A percentile compares a stretch with the other conserved stretches of the same genome.
phyloP scores from a whole-genome alignment of 2,113 vertebrate genomes.

The zebrafish (Danio rerio) region GRCz12tu NC_133198.1:20340501-20341000 shows the following conservation, averaged over 20 bases:
- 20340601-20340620: not conserved
- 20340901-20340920: not conserved
- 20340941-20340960: too few relatives aligned
- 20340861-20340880: slow-evolving; percentile 48
- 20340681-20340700: slow-evolving; percentile 5
- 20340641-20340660: slow-evolving; percentile 16
- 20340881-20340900: not conserved
- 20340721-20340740: slow-evolving; percentile 4
- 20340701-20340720: not conserved
- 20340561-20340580: not conserved
- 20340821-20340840: slow-evolving; percentile 43
- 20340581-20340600: not conserved
- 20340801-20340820: slow-evolving; percentile 29
- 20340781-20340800: not conserved
- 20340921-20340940: too few relatives aligned
- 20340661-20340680: not conserved
- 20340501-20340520: not conserved
- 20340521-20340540: slow-evolving; percentile 2
- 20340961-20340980: too few relatives aligned
- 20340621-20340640: not conserved
- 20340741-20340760: not conserved
- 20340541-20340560: not conserved
- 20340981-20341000: too few relatives aligned
- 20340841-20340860: slow-evolving; percentile 28
- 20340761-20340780: not conserved